phyloP scores from a whole-genome alignment of 2,113 vertebrate species.

The Labrus mixtus region DNA sequence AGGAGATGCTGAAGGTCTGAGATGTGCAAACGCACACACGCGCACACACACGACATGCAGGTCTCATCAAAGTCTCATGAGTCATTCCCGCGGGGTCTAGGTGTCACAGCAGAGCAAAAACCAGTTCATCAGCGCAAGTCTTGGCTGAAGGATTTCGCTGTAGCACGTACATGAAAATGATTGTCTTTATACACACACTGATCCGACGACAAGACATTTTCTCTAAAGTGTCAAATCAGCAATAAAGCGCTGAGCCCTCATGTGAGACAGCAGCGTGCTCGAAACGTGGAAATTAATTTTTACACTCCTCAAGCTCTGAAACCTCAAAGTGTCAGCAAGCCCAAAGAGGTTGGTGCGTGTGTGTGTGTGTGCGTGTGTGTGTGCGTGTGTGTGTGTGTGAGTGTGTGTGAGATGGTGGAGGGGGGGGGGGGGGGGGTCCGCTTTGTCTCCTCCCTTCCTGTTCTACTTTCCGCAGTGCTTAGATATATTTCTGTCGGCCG shows the following conservation, averaged over 20 bases:
- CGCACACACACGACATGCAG: not conserved
- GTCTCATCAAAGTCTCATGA: slow-evolving; percentile 26
- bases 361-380: not conserved
- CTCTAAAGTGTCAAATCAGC: slow-evolving; percentile 70
- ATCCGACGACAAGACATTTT: slow-evolving; percentile 41
- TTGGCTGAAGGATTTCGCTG: slow-evolving; percentile 52
- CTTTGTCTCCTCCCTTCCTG: slow-evolving; percentile 32
- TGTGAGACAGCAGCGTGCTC: slow-evolving; percentile 38
- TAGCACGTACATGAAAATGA: slow-evolving; percentile 54
- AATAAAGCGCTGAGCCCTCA: slow-evolving; percentile 57
- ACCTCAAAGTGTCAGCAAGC: slow-evolving; percentile 51
- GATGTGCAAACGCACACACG: not conserved
- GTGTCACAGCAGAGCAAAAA: slow-evolving; percentile 4
- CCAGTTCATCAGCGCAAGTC: slow-evolving; percentile 42
- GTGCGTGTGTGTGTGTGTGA: not conserved
- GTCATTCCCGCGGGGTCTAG: not conserved
- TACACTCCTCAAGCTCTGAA: slow-evolving; percentile 42
- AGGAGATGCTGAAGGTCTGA: slow-evolving; percentile 98
- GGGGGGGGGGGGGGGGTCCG: not conserved
- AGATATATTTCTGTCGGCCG: slow-evolving; percentile 17
- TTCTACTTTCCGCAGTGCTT: slow-evolving; percentile 70
- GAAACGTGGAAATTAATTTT: slow-evolving; percentile 52
- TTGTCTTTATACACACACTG: slow-evolving; percentile 42
- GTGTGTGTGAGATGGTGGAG: too few relatives aligned
- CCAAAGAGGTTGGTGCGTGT: not conserved